Conservation (phyloP, 2,888 invertebrate genomes). For the Lasioglossum morio region DNA sequence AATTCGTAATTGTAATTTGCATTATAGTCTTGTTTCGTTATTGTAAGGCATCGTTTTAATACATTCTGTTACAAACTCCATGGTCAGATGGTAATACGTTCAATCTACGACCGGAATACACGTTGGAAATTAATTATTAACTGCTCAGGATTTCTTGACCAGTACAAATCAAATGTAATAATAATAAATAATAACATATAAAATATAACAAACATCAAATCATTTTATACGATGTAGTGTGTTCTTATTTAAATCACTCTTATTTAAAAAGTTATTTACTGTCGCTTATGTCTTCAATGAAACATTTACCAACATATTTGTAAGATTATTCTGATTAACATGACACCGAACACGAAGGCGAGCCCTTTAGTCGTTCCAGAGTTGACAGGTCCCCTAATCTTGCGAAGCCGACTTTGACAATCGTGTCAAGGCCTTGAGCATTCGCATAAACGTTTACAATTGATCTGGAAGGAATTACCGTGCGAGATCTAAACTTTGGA, state of each 20-base stretch:
- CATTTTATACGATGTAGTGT: no score
- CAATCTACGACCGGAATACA: neutral
- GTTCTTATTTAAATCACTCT: no score
- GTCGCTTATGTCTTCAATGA: no score
- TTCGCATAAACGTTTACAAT: neutral
- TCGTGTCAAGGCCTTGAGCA: neutral
- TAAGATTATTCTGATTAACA: no score
- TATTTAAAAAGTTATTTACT: no score
- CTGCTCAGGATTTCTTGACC: neutral
- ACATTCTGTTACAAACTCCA: neutral
- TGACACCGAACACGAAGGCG: no score
- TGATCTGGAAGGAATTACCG: neutral
- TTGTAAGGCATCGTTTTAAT: neutral
- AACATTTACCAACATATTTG: no score
- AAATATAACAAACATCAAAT: no score
- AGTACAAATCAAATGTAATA: neutral
- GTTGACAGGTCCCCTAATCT: neutral
- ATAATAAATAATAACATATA: no score
- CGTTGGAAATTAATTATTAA: neutral
- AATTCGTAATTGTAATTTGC: conserved; percentile 11
- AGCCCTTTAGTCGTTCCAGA: no score
- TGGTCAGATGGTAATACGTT: neutral
- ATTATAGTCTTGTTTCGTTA: neutral
- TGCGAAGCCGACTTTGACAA: neutral
- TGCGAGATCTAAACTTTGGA: neutral